Conservation (phyloP, 2,113 vertebrate genomes). For the Ciconia stormi region DNA sequence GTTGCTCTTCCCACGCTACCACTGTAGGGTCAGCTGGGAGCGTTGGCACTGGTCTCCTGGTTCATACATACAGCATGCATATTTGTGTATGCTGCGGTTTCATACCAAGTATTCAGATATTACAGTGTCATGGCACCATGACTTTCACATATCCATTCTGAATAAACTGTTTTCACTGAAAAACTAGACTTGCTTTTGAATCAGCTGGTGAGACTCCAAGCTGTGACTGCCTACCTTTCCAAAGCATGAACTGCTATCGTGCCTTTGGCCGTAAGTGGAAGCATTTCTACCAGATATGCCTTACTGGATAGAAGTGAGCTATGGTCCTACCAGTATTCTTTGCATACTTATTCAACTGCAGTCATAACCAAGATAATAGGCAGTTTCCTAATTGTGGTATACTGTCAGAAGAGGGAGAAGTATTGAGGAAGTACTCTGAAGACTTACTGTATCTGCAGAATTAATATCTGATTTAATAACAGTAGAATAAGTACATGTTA, state of each 20-base stretch:
- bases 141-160: background rate
- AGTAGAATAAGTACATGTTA: background rate
- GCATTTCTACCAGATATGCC: background rate
- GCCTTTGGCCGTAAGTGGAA: background rate
- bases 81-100: background rate
- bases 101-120: background rate
- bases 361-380: background rate
- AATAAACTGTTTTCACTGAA: background rate
- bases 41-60: background rate
- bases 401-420: background rate
- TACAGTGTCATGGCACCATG: background rate
- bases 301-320: background rate
- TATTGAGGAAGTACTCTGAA: background rate
- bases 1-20: background rate
- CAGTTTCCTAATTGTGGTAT: background rate
- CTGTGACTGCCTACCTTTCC: background rate
- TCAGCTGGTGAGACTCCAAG: background rate
- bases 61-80: rapidly evolving
- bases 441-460: background rate
- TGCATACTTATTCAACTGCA: background rate
- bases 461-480: background rate
- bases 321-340: background rate
- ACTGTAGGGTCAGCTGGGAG: background rate
- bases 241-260: background rate
- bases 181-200: background rate